phyloP scores from a whole-genome alignment of 2,888 invertebrate species.

The Falcaria lacertinaria region DNA sequence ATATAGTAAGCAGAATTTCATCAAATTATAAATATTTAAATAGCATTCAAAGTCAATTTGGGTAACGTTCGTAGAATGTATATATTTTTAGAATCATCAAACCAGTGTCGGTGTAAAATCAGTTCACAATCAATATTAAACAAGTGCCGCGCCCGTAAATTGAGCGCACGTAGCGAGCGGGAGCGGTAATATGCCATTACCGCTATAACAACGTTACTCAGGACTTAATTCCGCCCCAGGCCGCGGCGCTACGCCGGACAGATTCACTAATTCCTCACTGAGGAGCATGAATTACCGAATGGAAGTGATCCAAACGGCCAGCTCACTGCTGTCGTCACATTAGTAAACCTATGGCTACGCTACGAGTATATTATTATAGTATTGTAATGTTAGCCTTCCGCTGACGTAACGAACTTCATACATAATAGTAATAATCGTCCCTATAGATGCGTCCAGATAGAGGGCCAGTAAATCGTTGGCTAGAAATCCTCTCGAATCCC shows the following conservation, averaged over 20 bases:
- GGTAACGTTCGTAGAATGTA: too few relatives aligned
- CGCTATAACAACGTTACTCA: slow-evolving; percentile 71
- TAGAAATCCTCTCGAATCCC: slow-evolving; percentile 63
- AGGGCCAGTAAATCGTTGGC: slow-evolving; percentile 40
- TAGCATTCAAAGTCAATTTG: too few relatives aligned
- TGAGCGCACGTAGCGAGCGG: slow-evolving; percentile 52
- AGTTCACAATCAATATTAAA: slow-evolving; percentile 64
- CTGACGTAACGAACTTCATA: slow-evolving; percentile 3
- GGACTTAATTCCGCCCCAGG: slow-evolving; percentile 70
- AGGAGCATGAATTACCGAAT: slow-evolving; percentile 22
- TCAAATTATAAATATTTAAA: too few relatives aligned
- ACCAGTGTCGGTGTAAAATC: too few relatives aligned
- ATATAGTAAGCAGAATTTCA: too few relatives aligned
- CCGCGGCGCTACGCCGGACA: slow-evolving; percentile 34
- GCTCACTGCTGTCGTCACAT: not conserved
- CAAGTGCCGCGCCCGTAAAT: slow-evolving; percentile 54
- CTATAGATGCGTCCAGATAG: slow-evolving; percentile 36
- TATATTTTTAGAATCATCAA: too few relatives aligned
- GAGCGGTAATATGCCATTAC: slow-evolving; percentile 66
- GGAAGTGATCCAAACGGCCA: too few relatives aligned
- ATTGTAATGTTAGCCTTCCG: too few relatives aligned
- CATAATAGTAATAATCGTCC: slow-evolving; percentile 36
- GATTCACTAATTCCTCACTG: slow-evolving; percentile 42
- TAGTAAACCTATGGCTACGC: not conserved
- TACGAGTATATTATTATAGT: too few relatives aligned